These are phyloP conservation scores for Aythya baeri DNA, from an alignment of 2,113 vertebrate species.

Conservation along the genomic window DNA sequence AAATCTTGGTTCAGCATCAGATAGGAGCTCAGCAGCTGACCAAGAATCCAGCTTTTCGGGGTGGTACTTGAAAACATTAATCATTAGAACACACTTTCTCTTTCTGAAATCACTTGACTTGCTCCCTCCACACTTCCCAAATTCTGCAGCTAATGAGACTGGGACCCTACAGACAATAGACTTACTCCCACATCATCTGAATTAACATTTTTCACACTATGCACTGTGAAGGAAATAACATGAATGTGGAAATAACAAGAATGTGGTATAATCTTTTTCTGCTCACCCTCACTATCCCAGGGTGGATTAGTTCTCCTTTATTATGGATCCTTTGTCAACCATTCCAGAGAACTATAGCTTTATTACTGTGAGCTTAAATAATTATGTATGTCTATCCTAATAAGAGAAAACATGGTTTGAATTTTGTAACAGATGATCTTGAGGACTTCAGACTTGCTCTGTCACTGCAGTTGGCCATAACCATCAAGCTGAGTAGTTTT, in stretches of 20 bases:
- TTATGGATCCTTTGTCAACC: neutral
- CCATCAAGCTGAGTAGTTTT: neutral
- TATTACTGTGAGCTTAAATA: neutral
- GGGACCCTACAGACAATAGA: neutral
- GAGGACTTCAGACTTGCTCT: neutral
- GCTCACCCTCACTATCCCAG: neutral
- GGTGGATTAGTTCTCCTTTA: neutral
- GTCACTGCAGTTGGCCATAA: neutral
- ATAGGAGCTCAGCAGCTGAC: neutral
- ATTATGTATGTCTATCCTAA: neutral
- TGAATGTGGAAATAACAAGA: no score
- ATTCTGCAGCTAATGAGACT: neutral
- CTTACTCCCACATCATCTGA: neutral
- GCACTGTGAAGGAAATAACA: neutral
- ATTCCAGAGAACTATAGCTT: neutral
- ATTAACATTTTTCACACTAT: neutral
- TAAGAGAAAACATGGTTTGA: neutral
- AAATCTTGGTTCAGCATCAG: neutral
- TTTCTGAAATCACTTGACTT: conserved; percentile 10
- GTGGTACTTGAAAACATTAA: neutral
- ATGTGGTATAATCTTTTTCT: neutral
- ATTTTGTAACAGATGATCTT: conserved; percentile 7
- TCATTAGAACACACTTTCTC: neutral
- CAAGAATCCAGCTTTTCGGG: neutral
- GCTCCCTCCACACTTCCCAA: neutral